Evolutionary conservation across 2,113 vertebrate species (phyloP), one percentile per base, ranked within the genome.

Genomic region (Bombycilla garrulus): DNA sequence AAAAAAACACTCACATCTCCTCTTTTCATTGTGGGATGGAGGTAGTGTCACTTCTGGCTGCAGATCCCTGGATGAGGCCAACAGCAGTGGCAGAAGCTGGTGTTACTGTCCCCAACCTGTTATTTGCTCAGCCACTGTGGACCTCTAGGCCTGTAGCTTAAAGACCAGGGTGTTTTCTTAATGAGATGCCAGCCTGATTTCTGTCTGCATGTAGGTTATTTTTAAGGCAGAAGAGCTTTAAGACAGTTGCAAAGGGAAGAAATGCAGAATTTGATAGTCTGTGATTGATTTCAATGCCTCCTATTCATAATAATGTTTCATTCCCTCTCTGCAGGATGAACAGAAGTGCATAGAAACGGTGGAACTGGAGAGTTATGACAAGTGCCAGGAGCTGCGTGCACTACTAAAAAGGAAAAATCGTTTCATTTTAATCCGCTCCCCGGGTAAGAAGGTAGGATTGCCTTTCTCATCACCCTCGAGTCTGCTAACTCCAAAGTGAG

Each of bases 331-430:
- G 72, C 95, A 99, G 99, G 98, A 99, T 10, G 98, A 99, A 81
- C 97, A 99, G 96, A 99, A 98, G 82, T 99, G 98, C 92, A 86
- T 99, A 57, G 99, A 99, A 97, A 99, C 98, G 3, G 91, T 99
- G 85, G 98, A 99, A 91, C 98, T 99, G 96, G 98, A 98, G 77
- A 99, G 98, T 97, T 99, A 99, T 33, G 99, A 99, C 40, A 98
- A 97, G 69, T 99, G 99, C 94, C 99, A 99, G 65, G 99, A 99
- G 76, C 87, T 99, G 70, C 99, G 98, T 57, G 98, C 98, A 5
- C 92, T 98, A 12, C 98, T 99, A 23, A 99, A 98, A 70, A 98
- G 97, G 97, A 99, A 98, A 95, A 98, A 99, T 93, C 98, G 99
- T 81, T 98, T 99, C 95, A 97, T 99, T 90, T 97, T 99, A 82